phyloP scores from a whole-genome alignment of 2,113 vertebrate species.

The Pseudonaja textilis region DNA sequence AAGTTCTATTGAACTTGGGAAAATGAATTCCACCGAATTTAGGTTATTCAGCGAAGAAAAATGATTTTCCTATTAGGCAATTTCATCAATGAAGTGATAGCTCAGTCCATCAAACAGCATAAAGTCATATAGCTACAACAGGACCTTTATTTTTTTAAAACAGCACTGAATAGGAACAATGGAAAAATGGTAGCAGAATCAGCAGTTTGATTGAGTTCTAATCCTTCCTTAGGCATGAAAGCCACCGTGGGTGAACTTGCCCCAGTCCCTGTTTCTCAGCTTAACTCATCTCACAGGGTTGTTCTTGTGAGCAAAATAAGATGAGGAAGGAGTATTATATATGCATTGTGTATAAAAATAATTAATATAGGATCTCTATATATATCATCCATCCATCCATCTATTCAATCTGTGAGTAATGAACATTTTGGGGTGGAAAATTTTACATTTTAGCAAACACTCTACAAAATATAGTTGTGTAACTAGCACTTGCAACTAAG shows the following conservation, averaged over 20 bases:
- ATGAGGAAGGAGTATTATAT: not conserved
- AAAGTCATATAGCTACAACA: not conserved
- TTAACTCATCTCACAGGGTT: not conserved
- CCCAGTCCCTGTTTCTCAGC: not conserved
- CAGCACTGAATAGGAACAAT: not conserved
- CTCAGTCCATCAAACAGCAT: not conserved
- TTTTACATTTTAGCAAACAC: not conserved
- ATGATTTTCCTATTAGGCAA: slow-evolving; percentile 2
- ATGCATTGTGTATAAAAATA: not conserved
- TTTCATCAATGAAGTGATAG: slow-evolving; percentile 1
- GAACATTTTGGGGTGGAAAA: not conserved
- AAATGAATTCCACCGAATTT: not conserved
- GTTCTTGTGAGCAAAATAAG: not conserved
- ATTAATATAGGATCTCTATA: too few species aligned
- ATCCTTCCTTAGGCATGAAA: not conserved
- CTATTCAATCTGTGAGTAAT: not conserved
- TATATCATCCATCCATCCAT: too few species aligned
- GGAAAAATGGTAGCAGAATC: not conserved
- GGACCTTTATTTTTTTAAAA: not conserved
- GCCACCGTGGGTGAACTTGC: not conserved
- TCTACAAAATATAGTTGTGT: not conserved
- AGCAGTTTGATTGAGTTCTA: not conserved
- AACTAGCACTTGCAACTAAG: not conserved
- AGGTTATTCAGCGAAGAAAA: not conserved
- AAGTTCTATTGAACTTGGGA: not conserved